Conservation (phyloP, 2,888 invertebrate genomes). For the Sarcophaga caerulescens region DNA sequence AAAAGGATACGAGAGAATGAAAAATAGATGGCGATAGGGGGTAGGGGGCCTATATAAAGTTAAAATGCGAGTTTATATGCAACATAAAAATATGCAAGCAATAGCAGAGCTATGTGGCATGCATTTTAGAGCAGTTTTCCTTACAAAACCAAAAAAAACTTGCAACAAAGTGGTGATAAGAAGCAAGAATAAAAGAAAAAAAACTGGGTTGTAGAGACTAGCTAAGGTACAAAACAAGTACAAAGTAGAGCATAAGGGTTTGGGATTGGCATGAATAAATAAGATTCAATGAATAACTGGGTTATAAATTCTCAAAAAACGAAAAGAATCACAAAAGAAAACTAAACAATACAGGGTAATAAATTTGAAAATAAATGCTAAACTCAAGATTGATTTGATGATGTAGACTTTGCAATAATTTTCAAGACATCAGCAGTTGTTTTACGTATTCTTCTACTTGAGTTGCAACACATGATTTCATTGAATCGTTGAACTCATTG, state of each 20-base stretch:
- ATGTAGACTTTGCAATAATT: background rate
- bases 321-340: background rate
- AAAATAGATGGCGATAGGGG: too few species aligned
- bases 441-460: too few species aligned
- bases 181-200: background rate
- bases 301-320: conserved; percentile 46
- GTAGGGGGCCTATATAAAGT: background rate
- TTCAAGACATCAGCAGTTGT: background rate
- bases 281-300: conserved; percentile 67
- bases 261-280: conserved; percentile 63
- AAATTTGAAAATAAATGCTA: conserved; percentile 8
- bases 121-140: background rate
- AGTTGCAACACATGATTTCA: too few species aligned
- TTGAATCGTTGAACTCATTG: too few species aligned
- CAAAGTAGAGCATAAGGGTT: conserved; percentile 45
- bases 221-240: conserved; percentile 23
- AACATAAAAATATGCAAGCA: background rate
- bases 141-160: background rate
- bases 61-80: background rate
- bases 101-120: background rate
- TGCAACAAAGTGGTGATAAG: too few species aligned
- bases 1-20: too few species aligned
- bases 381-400: background rate
- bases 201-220: too few species aligned
- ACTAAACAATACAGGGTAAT: conserved; percentile 36